Conservation (phyloP, 1,140 invertebrate genomes). For the Zaprionus tsacasi region DNA sequence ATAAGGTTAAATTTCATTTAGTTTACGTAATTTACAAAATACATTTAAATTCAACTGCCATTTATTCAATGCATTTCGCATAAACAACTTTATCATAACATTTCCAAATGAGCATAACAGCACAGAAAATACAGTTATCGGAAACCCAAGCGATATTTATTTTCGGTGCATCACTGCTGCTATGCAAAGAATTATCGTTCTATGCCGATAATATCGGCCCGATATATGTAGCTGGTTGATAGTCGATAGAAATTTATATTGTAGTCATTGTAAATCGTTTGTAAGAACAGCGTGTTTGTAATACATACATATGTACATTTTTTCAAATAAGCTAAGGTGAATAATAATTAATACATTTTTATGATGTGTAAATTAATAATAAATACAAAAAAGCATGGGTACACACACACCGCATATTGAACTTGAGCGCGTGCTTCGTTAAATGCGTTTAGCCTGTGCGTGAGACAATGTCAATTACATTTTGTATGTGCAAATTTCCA, state of each 20-base stretch:
- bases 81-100: background rate
- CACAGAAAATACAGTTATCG: too few species aligned
- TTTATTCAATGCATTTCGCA: background rate
- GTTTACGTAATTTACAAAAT: too few species aligned
- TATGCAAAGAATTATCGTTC: conserved; percentile 16
- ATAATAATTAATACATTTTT: conserved; percentile 27
- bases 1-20: too few species aligned
- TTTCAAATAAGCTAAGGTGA: conserved; percentile 73
- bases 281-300: conserved; percentile 69
- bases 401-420: background rate
- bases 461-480: background rate
- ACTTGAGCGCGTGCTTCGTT: background rate
- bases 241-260: conserved; percentile 2
- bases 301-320: conserved; percentile 66
- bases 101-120: background rate
- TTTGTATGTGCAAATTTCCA: conserved; percentile 26
- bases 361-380: background rate
- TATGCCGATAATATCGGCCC: too few species aligned
- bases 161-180: background rate
- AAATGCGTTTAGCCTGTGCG: conserved; percentile 16
- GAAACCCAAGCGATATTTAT: background rate
- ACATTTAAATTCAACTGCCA: background rate
- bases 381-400: too few species aligned
- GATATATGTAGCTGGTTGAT: conserved; percentile 6
- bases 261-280: conserved; percentile 57